Conservation (phyloP, 1,140 invertebrate genomes). For the Drosophila oshimai region DNA sequence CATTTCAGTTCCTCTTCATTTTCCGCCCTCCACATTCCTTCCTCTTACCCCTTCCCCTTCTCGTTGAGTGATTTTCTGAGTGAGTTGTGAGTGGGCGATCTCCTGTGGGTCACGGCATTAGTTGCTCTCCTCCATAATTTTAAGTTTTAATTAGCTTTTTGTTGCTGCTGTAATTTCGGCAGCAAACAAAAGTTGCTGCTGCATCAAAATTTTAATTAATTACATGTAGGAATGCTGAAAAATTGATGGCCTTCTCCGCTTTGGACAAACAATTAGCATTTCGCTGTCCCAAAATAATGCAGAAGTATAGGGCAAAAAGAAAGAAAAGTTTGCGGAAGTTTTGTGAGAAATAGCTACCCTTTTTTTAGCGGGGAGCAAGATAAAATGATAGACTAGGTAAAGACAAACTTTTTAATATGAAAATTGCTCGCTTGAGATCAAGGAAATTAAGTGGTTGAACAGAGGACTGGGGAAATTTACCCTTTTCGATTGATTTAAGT, state of each 20-base stretch:
- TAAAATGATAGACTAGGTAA: not conserved
- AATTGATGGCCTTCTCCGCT: conserved; percentile 31
- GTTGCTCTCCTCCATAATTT: conserved; percentile 45
- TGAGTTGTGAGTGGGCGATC: conserved; percentile 12
- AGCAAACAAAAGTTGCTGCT: conserved; percentile 55
- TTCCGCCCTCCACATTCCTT: conserved; percentile 18
- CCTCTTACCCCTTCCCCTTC: too few relatives aligned
- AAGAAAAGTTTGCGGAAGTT: conserved; percentile 58
- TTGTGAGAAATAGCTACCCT: conserved; percentile 46
- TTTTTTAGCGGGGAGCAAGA: not conserved
- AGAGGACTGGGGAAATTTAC: conserved; percentile 1
- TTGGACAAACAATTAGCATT: conserved; percentile 73
- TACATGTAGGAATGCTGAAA: conserved; percentile 62
- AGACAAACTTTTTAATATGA: conserved; percentile 70
- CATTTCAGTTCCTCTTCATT: conserved; percentile 43
- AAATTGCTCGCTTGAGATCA: conserved; percentile 53
- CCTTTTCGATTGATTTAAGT: conserved; percentile 29
- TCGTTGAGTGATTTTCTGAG: conserved; percentile 31
- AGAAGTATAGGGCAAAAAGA: conserved; percentile 4
- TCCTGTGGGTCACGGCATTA: conserved; percentile 56
- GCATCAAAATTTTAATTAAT: conserved; percentile 76
- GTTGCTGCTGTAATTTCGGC: conserved; percentile 53
- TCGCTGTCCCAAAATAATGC: conserved; percentile 38
- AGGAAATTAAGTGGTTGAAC: conserved; percentile 8
- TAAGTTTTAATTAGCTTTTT: conserved; percentile 77